Evolutionary conservation across 2,113 vertebrate species (phyloP), one percentile per base, ranked within the genome.

Genomic region (Protomyctophum bolini): DNA sequence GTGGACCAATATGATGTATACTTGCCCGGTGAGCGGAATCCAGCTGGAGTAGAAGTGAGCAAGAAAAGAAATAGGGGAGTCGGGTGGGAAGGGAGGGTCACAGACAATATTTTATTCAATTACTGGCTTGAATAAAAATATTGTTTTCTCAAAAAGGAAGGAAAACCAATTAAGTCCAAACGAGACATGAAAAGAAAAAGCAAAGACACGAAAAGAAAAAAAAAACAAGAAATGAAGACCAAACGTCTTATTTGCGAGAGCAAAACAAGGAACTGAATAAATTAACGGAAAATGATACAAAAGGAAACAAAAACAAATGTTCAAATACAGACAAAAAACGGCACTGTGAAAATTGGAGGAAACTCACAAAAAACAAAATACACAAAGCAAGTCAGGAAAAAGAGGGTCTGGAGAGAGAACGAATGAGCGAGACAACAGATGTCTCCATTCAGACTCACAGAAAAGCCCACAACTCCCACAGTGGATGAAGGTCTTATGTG

Each of bases 41-140:
- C 97, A 94, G 96, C 96, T 41, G 97, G 94, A 98, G 97, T 98
- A 93, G 96, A 95, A 96, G 96, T 94, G 96, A 96, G 96, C 96
- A 99, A 95, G 96, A 99, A 96, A 98, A 97, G 96, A 96, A 96
- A 97, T 95, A 94, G 91, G 94, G 95, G 93, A 83, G 5, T 92
- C 81, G 95, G 95, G 95, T 92, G 91, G 94, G 94, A 93, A 92
- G 94, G 95, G 79, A 88, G 93, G 95, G 94, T 98, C 95, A 99
- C 97, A 98, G 95, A 98, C 97, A 99, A 99, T 98, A 99, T 98
- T 99, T 99, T 98, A 99, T 98, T 98, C 96, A 98, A 99, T 98
- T 89, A 95, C 92, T 88, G 89, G 33, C 96, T 99, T 98, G 97
- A 99, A 98, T 98, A 98, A 99, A 98, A 98, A 98, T 98, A 98